These are phyloP conservation scores for Botia kubotai DNA, from an alignment of 2,797 vertebrate species.

Conservation along the genomic window DNA sequence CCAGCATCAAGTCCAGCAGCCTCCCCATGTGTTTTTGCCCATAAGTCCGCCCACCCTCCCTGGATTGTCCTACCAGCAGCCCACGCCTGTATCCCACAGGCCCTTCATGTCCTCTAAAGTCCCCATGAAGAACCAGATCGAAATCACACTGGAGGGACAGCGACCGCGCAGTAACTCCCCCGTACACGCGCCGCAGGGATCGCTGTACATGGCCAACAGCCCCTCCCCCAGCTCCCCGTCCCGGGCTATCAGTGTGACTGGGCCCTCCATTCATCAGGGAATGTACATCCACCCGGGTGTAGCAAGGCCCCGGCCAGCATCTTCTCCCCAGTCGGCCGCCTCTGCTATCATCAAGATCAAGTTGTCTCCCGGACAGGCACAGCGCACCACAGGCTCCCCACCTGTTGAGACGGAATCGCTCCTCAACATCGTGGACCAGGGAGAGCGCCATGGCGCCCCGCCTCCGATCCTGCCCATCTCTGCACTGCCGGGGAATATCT, in stretches of 20 bases:
- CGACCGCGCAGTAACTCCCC: slow-evolving; percentile 90
- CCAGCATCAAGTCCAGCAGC: slow-evolving; percentile 85
- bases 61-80: slow-evolving; percentile 89
- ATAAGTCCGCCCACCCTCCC: slow-evolving; percentile 89
- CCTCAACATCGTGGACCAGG: slow-evolving; percentile 97
- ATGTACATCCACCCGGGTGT: slow-evolving; percentile 88
- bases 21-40: slow-evolving; percentile 91
- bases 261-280: slow-evolving; percentile 80
- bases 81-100: slow-evolving; percentile 87
- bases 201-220: slow-evolving; percentile 87
- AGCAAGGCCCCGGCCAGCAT: slow-evolving; percentile 85
- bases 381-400: slow-evolving; percentile 74
- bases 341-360: slow-evolving; percentile 82
- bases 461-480: slow-evolving; percentile 97
- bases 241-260: slow-evolving; percentile 78
- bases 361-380: slow-evolving; percentile 78
- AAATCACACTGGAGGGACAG: slow-evolving; percentile 91
- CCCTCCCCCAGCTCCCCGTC: slow-evolving; percentile 94
- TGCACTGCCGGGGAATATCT: slow-evolving; percentile 84
- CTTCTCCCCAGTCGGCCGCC: slow-evolving; percentile 81
- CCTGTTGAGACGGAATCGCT: slow-evolving; percentile 90
- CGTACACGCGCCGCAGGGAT: slow-evolving; percentile 77
- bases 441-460: slow-evolving; percentile 87
- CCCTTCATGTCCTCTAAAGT: slow-evolving; percentile 86
- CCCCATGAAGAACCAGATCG: slow-evolving; percentile 93